Percentiles rank a stretch among this genome's conserved stretches.
phyloP scores from a whole-genome alignment of 2,797 vertebrate species.

The Cyprinella venusta region DNA sequence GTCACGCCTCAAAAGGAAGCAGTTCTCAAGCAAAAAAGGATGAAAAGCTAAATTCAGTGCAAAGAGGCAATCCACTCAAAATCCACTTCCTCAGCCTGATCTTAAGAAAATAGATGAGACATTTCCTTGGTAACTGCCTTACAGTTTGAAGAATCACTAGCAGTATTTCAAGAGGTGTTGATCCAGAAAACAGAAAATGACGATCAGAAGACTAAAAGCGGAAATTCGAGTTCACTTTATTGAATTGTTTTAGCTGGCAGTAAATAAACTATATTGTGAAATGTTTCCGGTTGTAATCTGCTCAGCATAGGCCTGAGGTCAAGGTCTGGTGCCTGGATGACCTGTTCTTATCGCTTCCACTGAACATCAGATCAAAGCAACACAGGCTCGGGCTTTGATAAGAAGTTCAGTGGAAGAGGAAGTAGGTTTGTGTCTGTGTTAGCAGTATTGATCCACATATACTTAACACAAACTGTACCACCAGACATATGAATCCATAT shows the following conservation, averaged over 20 bases:
- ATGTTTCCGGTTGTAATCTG: background rate
- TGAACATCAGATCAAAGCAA: constrained; percentile 35
- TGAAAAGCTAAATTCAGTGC: background rate
- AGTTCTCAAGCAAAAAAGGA: constrained; percentile 3
- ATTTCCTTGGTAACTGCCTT: constrained; percentile 21
- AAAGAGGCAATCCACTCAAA: constrained; percentile 23
- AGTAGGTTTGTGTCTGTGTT: constrained; percentile 21
- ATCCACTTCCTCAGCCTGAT: constrained; percentile 28
- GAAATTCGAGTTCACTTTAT: background rate
- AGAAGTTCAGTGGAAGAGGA: constrained; percentile 21
- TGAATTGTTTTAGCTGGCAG: background rate
- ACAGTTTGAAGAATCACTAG: constrained; percentile 6
- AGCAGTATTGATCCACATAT: constrained; percentile 37
- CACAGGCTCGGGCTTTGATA: constrained; percentile 32
- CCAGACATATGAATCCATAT: constrained; percentile 31
- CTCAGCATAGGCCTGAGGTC: background rate
- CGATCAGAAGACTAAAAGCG: background rate
- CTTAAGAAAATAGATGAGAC: constrained; percentile 14
- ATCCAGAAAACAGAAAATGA: constrained; percentile 12
- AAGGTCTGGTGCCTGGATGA: constrained; percentile 5
- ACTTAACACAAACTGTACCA: constrained; percentile 2
- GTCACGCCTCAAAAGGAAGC: background rate
- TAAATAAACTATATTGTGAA: background rate
- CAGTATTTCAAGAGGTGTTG: constrained; percentile 28
- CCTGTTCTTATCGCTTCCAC: constrained; percentile 17